Base-by-base conservation (phyloP, 2,888 invertebrate species). In the Polymixis lichenea region DNA sequence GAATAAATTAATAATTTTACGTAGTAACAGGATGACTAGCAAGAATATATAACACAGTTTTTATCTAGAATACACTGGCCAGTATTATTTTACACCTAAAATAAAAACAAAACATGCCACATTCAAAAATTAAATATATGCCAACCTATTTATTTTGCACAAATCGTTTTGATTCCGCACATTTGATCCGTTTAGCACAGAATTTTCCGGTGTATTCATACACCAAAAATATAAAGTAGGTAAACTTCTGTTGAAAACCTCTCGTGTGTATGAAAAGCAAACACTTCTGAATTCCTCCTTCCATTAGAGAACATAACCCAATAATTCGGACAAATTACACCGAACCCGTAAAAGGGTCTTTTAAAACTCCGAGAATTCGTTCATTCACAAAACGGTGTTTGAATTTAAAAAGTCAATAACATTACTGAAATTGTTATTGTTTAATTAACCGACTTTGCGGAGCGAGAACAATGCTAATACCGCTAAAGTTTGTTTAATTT, bases 401-500 rank as follows among this genome's bases (percentile, higher is more conserved):
- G 69, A 79, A 88, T 87, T 87, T 77, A 82, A 86, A 89, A 87
- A 87, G 83, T 82, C 84, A 89, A 89, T 89, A 86, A 71, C 80
- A 84, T 86, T 84, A 83, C 75, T 70, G 72, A 84, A 82, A 85
- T 88, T 88, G 87, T 88, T 89, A 88, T 89, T 87, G 86, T 89
- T 87, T 88, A 88, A 88, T 88, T 85, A 88, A 89, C 82, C 80
- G 78, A 82, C 78, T 80, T 76, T 73, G 78, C 61, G 46, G 68
- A 60, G 51, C 75, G 78, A 67, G 73, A 84, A 88, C 82, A 87
- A 87, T 86, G 82, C 68, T 87, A 86, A 87, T 81, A 82, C 76
- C 71, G 75, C 76, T 82, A 78, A 87, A 87, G 78, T 87, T 86
- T 84, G 82, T 87, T 82, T 86, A 87, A 87, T 81, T 84, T 85